A percentile compares a stretch with the other conserved stretches of the same genome.
These are phyloP conservation scores for Noctuana brunneofusca DNA, from an alignment of 2,888 invertebrate species.

Conservation along the genomic window DNA sequence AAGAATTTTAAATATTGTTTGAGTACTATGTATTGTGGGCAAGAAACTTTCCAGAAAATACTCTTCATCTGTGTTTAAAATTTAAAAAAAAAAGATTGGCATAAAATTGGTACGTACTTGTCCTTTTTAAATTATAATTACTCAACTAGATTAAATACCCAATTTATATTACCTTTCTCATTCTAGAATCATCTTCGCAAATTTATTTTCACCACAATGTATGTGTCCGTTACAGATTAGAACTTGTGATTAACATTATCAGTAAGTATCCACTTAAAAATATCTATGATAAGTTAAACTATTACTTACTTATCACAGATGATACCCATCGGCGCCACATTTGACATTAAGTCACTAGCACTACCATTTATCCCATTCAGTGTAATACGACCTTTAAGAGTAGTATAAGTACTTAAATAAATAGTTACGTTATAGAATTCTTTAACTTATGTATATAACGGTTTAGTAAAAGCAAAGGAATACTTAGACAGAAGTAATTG, in stretches of 20 bases:
- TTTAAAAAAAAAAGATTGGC: background rate
- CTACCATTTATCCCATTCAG: background rate
- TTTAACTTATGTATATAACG: too few species aligned
- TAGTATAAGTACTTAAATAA: too few species aligned
- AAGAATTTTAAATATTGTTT: too few species aligned
- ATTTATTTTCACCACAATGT: background rate
- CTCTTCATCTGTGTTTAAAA: background rate
- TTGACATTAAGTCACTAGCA: slow-evolving; percentile 1
- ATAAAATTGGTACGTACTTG: background rate
- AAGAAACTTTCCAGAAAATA: background rate
- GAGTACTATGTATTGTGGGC: background rate
- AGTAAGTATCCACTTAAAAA: slow-evolving; percentile 39
- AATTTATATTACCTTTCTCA: background rate
- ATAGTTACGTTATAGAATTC: too few species aligned
- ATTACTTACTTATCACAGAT: slow-evolving; percentile 3
- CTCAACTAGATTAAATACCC: background rate
- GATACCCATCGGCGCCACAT: background rate
- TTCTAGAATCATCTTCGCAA: background rate
- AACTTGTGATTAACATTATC: slow-evolving; percentile 42
- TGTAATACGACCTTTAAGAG: background rate
- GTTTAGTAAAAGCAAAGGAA: too few species aligned
- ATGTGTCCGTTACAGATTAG: slow-evolving; percentile 32
- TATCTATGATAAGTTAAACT: slow-evolving; percentile 15
- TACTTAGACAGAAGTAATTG: too few species aligned
- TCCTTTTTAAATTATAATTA: background rate